Conservation (phyloP, 2,888 invertebrate genomes). For the Agrochola macilenta region DNA sequence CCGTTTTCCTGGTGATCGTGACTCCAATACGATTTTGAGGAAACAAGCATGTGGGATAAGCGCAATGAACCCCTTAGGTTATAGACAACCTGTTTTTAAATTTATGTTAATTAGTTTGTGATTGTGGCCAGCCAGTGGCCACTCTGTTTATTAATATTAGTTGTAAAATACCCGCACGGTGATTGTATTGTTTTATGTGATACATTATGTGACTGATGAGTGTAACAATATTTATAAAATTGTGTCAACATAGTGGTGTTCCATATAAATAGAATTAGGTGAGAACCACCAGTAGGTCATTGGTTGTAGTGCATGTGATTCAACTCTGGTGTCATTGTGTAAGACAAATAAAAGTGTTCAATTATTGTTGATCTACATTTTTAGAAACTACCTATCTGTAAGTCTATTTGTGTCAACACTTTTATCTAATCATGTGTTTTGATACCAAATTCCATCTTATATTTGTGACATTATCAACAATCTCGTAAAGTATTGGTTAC, state of each 20-base stretch:
- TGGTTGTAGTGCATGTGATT: conserved; percentile 18
- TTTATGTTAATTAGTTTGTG: conserved; percentile 77
- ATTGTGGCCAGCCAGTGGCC: conserved; percentile 63
- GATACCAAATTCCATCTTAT: conserved; percentile 1
- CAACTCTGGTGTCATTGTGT: conserved; percentile 16
- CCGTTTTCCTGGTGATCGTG: conserved; percentile 86
- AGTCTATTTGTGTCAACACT: conserved; percentile 29
- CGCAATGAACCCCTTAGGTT: conserved; percentile 84
- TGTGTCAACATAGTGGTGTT: conserved; percentile 54
- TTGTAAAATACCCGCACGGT: conserved; percentile 33
- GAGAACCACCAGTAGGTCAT: conserved; percentile 39
- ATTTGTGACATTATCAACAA: not conserved
- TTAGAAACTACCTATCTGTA: conserved; percentile 11
- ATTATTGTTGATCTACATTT: conserved; percentile 1
- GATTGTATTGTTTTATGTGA: conserved; percentile 46
- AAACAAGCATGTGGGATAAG: conserved; percentile 84
- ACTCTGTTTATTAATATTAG: conserved; percentile 50
- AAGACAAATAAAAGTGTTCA: conserved; percentile 15
- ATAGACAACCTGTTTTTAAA: conserved; percentile 78
- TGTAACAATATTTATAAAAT: conserved; percentile 58
- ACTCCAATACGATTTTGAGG: conserved; percentile 81
- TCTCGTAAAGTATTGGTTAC: not conserved
- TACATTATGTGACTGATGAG: conserved; percentile 47
- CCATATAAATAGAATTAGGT: conserved; percentile 46
- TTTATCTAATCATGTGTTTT: conserved; percentile 7